These are phyloP conservation scores for Lytechinus pictus DNA, from an alignment of 35 echinoderm and acorn worm species.

Conservation along the genomic window DNA sequence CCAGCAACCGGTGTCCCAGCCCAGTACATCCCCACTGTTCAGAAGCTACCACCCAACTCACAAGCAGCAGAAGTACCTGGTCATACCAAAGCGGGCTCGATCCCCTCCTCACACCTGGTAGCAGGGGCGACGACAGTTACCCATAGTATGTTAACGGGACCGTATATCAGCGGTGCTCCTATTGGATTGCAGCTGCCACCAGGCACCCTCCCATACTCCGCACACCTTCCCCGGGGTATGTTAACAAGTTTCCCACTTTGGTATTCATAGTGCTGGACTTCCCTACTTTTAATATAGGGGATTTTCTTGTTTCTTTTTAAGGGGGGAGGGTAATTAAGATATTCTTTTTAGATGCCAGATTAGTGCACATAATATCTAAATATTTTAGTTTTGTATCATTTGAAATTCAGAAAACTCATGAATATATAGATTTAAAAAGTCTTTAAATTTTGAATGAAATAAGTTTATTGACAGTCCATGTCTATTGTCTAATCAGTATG, in stretches of 20 bases:
- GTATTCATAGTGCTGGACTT: no score
- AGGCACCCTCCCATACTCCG: constrained; percentile 46
- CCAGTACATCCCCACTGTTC: constrained; percentile 37
- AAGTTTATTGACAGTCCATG: no score
- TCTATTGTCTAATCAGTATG: no score
- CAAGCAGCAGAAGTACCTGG: not conserved
- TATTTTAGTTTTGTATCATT: no score
- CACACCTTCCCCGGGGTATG: constrained; percentile 64
- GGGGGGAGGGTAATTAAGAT: no score
- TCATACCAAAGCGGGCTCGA: not conserved
- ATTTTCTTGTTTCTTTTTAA: no score
- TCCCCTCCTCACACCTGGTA: constrained; percentile 48
- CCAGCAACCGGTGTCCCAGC: not conserved
- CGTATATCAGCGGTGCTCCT: constrained; percentile 4
- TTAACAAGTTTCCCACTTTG: not conserved
- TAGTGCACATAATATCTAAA: no score
- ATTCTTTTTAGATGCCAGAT: no score
- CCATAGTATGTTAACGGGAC: not conserved
- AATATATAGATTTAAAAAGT: no score
- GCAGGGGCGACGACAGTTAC: not conserved
- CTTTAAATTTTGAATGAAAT: no score
- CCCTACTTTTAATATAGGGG: no score
- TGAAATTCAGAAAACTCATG: no score
- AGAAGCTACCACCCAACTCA: constrained; percentile 23
- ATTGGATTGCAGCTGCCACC: not conserved